Evolutionary conservation across 2,797 vertebrate genomes (phyloP).

Genomic region (Margarornis squamiger): DNA sequence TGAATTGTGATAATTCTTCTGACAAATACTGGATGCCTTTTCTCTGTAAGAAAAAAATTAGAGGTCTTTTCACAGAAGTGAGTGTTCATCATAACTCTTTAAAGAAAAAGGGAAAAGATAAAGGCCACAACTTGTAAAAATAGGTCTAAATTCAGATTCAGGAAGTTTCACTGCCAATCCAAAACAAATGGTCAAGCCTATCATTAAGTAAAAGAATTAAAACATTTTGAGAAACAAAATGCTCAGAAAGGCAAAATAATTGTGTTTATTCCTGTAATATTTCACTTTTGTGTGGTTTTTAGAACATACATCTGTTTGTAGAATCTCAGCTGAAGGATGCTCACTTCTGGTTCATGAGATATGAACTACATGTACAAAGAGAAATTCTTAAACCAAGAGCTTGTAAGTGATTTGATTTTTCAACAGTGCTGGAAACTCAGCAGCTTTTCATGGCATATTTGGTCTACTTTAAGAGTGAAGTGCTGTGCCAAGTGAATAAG

Average conservation of each 20-base stretch:
- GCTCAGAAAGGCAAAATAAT: not conserved
- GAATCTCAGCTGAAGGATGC: not conserved
- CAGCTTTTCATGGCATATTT: not conserved
- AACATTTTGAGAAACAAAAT: not conserved
- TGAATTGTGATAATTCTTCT: not conserved
- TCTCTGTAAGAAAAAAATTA: not conserved
- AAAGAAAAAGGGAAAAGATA: not conserved
- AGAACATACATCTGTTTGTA: not conserved
- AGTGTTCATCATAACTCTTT: not conserved
- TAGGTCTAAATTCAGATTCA: not conserved
- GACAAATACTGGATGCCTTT: not conserved
- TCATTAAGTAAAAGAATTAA: not conserved
- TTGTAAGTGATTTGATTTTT: not conserved
- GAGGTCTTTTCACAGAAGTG: not conserved
- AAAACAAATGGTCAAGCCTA: not conserved
- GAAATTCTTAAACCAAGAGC: not conserved
- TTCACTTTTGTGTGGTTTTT: not conserved
- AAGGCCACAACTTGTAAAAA: not conserved
- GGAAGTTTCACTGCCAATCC: not conserved
- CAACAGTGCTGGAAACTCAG: not conserved
- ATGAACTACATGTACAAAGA: not conserved
- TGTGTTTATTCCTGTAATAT: not conserved
- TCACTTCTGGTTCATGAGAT: not conserved
- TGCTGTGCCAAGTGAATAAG: not conserved
- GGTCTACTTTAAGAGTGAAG: not conserved